Conservation (phyloP, 2,797 vertebrate species). For the Coregonus suidteri region DNA sequence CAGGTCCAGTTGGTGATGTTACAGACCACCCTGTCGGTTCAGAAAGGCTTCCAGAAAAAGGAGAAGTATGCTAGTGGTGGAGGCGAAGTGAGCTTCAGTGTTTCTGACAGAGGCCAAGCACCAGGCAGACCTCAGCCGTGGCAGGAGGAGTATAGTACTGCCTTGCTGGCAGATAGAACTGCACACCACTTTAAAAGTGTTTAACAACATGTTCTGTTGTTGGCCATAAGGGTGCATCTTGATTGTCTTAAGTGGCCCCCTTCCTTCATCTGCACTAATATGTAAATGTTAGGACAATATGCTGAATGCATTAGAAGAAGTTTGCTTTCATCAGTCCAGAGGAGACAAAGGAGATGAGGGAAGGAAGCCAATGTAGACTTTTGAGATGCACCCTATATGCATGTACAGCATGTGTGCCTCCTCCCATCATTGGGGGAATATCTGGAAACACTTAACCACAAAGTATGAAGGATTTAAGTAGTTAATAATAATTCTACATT, state of each 20-base stretch:
- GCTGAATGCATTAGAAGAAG: background rate
- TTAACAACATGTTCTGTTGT: background rate
- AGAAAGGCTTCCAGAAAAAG: conserved; percentile 40
- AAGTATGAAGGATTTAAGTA: background rate
- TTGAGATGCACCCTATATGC: background rate
- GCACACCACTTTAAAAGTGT: background rate
- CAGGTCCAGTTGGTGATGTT: conserved; percentile 20
- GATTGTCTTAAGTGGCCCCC: background rate
- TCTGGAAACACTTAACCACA: background rate
- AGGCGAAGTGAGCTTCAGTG: conserved; percentile 18
- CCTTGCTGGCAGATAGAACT: background rate
- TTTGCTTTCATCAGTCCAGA: too few relatives aligned
- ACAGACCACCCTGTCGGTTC: conserved; percentile 46
- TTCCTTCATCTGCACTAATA: background rate
- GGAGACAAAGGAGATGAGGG: background rate
- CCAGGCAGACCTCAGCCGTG: conserved; percentile 20
- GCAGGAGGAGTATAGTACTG: background rate
- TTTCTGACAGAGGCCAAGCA: conserved; percentile 20
- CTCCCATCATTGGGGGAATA: background rate
- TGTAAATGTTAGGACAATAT: background rate
- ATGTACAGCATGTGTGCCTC: background rate
- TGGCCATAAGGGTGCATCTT: too few relatives aligned
- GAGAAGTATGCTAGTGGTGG: conserved; percentile 13
- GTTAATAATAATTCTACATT: background rate
- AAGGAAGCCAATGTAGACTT: background rate